phyloP scores from a whole-genome alignment of 2,113 vertebrate genomes.

The Eubucco bourcierii region DNA sequence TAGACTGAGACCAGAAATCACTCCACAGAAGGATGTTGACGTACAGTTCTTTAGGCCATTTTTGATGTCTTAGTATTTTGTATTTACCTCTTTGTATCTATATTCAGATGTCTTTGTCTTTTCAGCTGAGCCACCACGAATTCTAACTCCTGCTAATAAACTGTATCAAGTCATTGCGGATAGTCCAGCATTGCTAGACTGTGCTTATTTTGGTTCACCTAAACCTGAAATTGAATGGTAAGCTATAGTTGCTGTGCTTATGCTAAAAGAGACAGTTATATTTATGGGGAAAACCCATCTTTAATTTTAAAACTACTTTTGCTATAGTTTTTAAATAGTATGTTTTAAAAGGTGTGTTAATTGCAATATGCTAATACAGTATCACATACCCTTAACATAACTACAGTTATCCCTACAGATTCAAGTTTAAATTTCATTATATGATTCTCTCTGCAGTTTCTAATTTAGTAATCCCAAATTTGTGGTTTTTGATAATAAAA shows the following conservation, averaged over 20 bases:
- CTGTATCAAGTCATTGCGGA: slow-evolving; percentile 91
- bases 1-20: not conserved
- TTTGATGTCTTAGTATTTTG: not conserved
- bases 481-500: not conserved
- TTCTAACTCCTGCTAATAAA: slow-evolving; percentile 84
- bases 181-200: slow-evolving; percentile 84
- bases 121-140: slow-evolving; percentile 91
- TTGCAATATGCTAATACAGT: fast-evolving
- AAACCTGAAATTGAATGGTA: slow-evolving; percentile 91
- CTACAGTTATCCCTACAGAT: not conserved
- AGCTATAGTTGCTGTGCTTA: slow-evolving; percentile 29
- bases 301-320: not conserved
- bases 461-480: not conserved
- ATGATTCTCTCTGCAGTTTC: not conserved
- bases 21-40: not conserved
- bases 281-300: not conserved
- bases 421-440: not conserved
- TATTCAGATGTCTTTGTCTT: slow-evolving; percentile 27
- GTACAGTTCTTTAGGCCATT: not conserved
- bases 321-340: not conserved
- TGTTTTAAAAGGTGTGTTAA: not conserved
- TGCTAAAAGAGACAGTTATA: not conserved
- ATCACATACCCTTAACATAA: not conserved
- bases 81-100: not conserved
- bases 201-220: slow-evolving; percentile 92